These are phyloP conservation scores for Chymomyza costata DNA, from an alignment of 1,140 invertebrate species.

Conservation along the genomic window DNA sequence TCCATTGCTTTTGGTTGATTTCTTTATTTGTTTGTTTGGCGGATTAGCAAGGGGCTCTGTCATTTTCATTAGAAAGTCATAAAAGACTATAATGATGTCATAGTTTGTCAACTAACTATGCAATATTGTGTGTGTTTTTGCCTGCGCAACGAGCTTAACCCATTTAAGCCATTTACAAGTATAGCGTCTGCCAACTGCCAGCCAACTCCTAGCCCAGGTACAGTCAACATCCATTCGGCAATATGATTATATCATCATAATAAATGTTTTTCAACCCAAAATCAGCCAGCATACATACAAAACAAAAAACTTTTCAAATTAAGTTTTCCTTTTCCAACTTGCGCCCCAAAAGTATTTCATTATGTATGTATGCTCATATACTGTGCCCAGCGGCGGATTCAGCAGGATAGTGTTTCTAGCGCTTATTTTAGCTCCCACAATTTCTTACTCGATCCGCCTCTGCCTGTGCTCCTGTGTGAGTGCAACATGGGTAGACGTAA, in stretches of 20 bases:
- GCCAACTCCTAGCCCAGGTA: too few relatives aligned
- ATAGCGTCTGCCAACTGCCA: too few relatives aligned
- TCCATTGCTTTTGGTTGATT: too few relatives aligned
- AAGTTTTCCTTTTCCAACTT: slow-evolving; percentile 54
- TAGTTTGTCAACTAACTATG: too few relatives aligned
- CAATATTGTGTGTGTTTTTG: too few relatives aligned
- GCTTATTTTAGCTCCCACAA: too few relatives aligned
- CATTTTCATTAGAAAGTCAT: slow-evolving; percentile 61
- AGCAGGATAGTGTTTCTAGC: background rate
- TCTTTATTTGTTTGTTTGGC: too few relatives aligned
- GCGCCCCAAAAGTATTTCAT: slow-evolving; percentile 34
- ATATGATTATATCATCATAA: slow-evolving; percentile 72
- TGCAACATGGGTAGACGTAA: too few relatives aligned
- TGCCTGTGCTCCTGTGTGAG: too few relatives aligned
- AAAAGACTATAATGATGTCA: slow-evolving; percentile 48
- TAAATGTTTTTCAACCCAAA: slow-evolving; percentile 59
- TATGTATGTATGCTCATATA: too few relatives aligned
- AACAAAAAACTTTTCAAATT: slow-evolving; percentile 69
- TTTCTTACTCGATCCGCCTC: too few relatives aligned
- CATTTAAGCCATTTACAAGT: slow-evolving; percentile 32
- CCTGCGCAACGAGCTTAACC: slow-evolving; percentile 23
- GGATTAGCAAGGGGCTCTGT: slow-evolving; percentile 18
- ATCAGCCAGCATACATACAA: slow-evolving; percentile 16
- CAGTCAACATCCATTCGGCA: slow-evolving; percentile 35
- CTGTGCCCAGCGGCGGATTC: too few relatives aligned